These are phyloP conservation scores for Pampus argenteus DNA, from an alignment of 2,797 vertebrate genomes.

Conservation along the genomic window DNA sequence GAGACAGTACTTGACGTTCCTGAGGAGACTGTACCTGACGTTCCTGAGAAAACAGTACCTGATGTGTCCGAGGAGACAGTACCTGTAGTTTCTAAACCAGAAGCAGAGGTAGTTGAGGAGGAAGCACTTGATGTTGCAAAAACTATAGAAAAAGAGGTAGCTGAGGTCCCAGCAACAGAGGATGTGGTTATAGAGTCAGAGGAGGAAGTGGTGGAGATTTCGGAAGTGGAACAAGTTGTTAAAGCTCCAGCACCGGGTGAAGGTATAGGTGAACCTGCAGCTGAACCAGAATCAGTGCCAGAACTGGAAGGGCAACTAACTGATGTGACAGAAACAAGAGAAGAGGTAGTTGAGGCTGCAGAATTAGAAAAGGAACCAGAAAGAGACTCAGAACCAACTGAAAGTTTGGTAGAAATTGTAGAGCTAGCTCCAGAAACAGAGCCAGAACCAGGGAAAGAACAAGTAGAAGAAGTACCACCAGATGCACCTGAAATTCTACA, in stretches of 20 bases:
- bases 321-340: constrained; percentile 4
- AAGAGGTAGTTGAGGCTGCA: not conserved
- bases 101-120: not conserved
- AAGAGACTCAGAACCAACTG: not conserved
- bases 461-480: constrained; percentile 9
- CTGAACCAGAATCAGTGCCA: constrained; percentile 21
- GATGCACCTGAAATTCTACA: not conserved
- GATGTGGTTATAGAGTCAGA: constrained; percentile 12
- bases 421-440: not conserved
- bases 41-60: constrained; percentile 4
- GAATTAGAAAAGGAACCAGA: constrained; percentile 18
- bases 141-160: constrained; percentile 11
- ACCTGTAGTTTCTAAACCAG: not conserved
- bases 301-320: not conserved
- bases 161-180: not conserved
- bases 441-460: constrained; percentile 20
- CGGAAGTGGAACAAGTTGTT: not conserved
- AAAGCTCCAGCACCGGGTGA: constrained; percentile 1
- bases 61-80: not conserved
- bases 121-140: constrained; percentile 2
- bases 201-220: constrained; percentile 10
- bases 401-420: constrained; percentile 14
- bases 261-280: not conserved
- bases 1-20: not conserved
- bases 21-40: not conserved